phyloP scores from a whole-genome alignment of 2,113 vertebrate genomes.

The Uria aalge region DNA sequence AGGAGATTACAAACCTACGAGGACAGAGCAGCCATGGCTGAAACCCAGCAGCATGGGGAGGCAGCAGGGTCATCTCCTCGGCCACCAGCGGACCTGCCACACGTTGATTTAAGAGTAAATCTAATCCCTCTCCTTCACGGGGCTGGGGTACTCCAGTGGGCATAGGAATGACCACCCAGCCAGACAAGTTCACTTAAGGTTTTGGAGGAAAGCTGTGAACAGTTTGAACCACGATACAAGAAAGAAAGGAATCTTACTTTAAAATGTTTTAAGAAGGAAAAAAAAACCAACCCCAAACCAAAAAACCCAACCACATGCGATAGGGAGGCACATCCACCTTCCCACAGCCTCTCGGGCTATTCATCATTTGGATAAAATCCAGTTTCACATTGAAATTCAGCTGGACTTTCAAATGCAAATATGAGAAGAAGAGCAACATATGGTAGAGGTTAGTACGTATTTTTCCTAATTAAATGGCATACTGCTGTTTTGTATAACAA shows the following conservation, averaged over 20 bases:
- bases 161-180: not conserved
- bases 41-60: not conserved
- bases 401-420: slow-evolving; percentile 75
- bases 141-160: not conserved
- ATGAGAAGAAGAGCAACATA: slow-evolving; percentile 64
- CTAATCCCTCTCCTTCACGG: accelerated
- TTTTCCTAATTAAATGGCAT: slow-evolving; percentile 71
- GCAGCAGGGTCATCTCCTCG: not conserved
- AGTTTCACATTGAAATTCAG: slow-evolving; percentile 66
- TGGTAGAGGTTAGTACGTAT: slow-evolving; percentile 69
- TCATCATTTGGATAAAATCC: slow-evolving; percentile 70
- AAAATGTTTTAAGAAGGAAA: accelerated
- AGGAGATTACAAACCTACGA: not conserved
- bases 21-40: not conserved
- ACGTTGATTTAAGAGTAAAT: not conserved
- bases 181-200: not conserved
- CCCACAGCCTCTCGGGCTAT: slow-evolving; percentile 36
- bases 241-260: not conserved
- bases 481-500: slow-evolving; percentile 71
- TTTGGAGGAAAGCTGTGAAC: not conserved
- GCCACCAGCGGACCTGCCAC: not conserved
- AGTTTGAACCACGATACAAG: accelerated
- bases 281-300: not conserved
- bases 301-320: not conserved
- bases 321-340: slow-evolving; percentile 35